A percentile compares a stretch with the other conserved stretches of the same genome.
Evolutionary conservation across 2,888 invertebrate genomes (phyloP).

Genomic region (Drosophila sordidula): DNA sequence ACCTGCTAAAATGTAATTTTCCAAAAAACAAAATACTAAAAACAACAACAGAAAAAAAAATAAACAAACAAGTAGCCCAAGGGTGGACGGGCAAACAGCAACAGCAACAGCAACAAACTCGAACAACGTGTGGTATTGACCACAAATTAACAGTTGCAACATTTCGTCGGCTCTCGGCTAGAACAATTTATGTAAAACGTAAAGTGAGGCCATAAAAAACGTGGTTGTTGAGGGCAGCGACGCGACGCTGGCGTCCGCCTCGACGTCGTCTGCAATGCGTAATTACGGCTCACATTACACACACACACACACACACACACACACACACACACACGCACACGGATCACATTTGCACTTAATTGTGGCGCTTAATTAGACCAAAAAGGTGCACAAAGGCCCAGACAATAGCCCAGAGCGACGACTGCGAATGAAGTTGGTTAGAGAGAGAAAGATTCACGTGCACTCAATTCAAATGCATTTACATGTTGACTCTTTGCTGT

Average conservation of each 20-base stretch:
- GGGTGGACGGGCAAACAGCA: conserved; percentile 28
- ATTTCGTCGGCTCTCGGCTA: conserved; percentile 49
- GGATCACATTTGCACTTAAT: conserved; percentile 76
- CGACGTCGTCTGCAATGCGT: conserved; percentile 68
- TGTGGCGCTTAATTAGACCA: conserved; percentile 81
- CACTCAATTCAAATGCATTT: conserved; percentile 66
- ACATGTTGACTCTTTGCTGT: conserved; percentile 40
- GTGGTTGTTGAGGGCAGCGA: conserved; percentile 32
- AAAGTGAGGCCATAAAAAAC: conserved; percentile 55
- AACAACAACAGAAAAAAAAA: conserved; percentile 14
- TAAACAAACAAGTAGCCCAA: conserved; percentile 43
- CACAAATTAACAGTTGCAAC: conserved; percentile 80
- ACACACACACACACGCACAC: conserved; percentile 11
- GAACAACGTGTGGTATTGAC: conserved; percentile 67
- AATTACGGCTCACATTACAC: conserved; percentile 76
- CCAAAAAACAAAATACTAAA: conserved; percentile 23
- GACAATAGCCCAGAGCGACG: conserved; percentile 66
- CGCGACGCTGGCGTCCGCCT: conserved; percentile 9
- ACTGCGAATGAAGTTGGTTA: neutral
- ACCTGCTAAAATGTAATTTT: conserved; percentile 68
- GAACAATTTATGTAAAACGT: conserved; percentile 61
- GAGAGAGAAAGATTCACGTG: conserved; percentile 11
- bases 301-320: conserved; percentile 20
- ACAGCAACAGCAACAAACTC: conserved; percentile 17
- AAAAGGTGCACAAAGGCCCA: conserved; percentile 72